Evolutionary conservation across 2,888 invertebrate genomes (phyloP).

Genomic region (Dynastes tityus): DNA sequence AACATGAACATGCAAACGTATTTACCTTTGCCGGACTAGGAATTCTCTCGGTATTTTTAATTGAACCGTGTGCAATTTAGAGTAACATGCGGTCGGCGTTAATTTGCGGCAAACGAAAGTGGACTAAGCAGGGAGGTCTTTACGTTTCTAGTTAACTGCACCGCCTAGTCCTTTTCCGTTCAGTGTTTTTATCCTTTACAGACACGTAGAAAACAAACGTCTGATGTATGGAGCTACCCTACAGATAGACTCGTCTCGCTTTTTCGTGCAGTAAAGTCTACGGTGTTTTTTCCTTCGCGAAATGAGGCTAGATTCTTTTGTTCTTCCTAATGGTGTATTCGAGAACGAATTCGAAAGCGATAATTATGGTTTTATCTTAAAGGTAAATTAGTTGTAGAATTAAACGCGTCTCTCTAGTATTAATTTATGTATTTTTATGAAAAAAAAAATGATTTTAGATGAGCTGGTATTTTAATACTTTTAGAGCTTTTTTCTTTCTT

Average conservation of each 20-base stretch:
- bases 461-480: no score
- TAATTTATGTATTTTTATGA: no score
- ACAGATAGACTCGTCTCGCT: not conserved
- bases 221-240: not conserved
- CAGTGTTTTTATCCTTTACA: not conserved
- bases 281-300: no score
- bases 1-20: not conserved
- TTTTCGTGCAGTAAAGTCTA: no score
- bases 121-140: constrained; percentile 13
- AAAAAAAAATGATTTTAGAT: no score
- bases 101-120: constrained; percentile 26
- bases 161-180: not conserved
- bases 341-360: constrained; percentile 8
- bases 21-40: not conserved
- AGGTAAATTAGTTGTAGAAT: no score
- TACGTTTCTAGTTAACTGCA: constrained; percentile 20
- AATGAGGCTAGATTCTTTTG: no score
- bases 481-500: no score
- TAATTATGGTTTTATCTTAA: constrained; percentile 46
- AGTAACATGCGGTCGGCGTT: constrained; percentile 20
- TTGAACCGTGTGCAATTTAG: constrained; percentile 28
- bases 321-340: constrained; percentile 3
- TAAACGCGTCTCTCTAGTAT: no score
- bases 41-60: constrained; percentile 15
- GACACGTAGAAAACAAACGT: not conserved